Base-by-base conservation (phyloP, 2,797 vertebrate species). In the Melanotaenia boesemani region DNA sequence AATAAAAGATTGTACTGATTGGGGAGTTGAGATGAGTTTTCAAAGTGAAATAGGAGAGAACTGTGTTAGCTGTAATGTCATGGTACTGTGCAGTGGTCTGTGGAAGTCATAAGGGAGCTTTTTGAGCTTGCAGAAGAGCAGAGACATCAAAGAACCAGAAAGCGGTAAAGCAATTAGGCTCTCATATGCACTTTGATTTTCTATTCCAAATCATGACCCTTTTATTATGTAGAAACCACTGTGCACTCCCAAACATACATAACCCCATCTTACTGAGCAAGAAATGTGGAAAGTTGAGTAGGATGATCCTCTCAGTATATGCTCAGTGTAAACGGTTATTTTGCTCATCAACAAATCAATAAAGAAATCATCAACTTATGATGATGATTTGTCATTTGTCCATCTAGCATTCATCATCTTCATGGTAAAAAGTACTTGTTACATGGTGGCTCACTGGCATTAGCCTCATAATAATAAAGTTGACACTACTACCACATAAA, bases 131-230 rank as follows among this genome's bases (percentile, higher is more conserved):
- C 30, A 46, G 37, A 63, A 60, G 62, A 55, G 68, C 67, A 58
- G 61, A 67, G 34, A 72, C 46, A 54, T 84, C 32, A 74, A 78
- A 79, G 79, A 72, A 65, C 58, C n/a, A 56, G 30, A 37, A 59
- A 44, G n/a, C n/a, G 34, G 63, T 32, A 52, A 76, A 74, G 76
- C 77, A 79, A 75, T 76, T 74, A 56, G 18, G n/a, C 67, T 77
- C 41, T 34, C 12, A 55, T 75, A 50, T 81, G 57, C 55, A 54
- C 58, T 72, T 73, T 67, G 62, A 56, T 59, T 65, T 81, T 70
- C 30, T 44, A 46, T 58, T 81, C 30, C 44, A 70, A 50, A 68
- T 79, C 58, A 62, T 30, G 18, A 76, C 36, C 34, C 26, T 39
- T 36, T 79, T 81, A 67, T 69, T 77, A 69, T 61, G 22, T 28